Evolutionary conservation across 1,140 invertebrate species (phyloP).

Genomic region (Drosophila ohnishii): DNA sequence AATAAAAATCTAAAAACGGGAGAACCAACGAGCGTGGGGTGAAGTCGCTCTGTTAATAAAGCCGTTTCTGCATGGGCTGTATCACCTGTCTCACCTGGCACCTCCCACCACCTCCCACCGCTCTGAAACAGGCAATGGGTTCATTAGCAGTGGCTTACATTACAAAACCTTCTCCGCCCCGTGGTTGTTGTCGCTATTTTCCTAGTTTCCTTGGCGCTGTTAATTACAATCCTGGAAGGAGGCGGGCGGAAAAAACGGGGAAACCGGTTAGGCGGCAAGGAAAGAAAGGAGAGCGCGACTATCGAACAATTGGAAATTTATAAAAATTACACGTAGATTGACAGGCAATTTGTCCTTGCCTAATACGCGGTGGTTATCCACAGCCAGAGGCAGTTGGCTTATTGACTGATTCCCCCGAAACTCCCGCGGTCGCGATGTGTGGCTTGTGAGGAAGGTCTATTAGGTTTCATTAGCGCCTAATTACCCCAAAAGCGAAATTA

Average conservation of each 20-base stretch:
- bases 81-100: constrained; percentile 32
- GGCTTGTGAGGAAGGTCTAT: constrained; percentile 44
- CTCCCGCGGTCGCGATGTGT: constrained; percentile 46
- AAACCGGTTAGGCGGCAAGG: background rate
- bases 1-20: constrained; percentile 76
- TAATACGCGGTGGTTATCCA: constrained; percentile 64
- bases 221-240: constrained; percentile 64
- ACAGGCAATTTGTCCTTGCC: constrained; percentile 77
- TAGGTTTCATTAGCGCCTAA: constrained; percentile 75
- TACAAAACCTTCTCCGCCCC: constrained; percentile 35
- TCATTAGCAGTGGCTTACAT: constrained; percentile 72
- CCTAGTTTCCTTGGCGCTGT: constrained; percentile 59
- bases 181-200: constrained; percentile 43
- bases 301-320: constrained; percentile 67
- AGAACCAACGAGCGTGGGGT: constrained; percentile 1
- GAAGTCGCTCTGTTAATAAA: constrained; percentile 65
- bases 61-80: constrained; percentile 71
- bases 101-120: background rate
- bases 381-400: constrained; percentile 43
- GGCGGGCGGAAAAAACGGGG: background rate
- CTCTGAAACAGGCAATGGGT: constrained; percentile 47
- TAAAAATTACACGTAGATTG: constrained; percentile 81
- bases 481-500: constrained; percentile 77
- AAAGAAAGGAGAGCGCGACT: constrained; percentile 17
- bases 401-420: constrained; percentile 56